Evolutionary conservation across 2,888 invertebrate genomes (phyloP).

Genomic region (Euclidia mi): DNA sequence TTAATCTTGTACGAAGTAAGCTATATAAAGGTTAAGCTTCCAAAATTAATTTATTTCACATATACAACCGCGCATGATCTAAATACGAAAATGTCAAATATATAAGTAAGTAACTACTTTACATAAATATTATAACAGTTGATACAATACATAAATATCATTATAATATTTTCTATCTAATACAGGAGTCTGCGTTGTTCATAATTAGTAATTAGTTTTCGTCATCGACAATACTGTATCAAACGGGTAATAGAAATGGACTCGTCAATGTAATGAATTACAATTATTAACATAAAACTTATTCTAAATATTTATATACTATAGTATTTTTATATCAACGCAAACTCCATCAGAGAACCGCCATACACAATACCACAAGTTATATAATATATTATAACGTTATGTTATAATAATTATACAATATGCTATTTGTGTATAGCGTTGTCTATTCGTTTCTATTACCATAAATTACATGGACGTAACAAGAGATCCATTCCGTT

Average conservation of each 20-base stretch:
- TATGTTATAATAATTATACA: background rate
- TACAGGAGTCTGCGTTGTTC: slow-evolving; percentile 33
- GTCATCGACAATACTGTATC: slow-evolving; percentile 22
- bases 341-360: slow-evolving; percentile 35
- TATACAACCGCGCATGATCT: slow-evolving; percentile 23
- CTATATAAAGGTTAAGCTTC: slow-evolving; percentile 27
- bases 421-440: slow-evolving; percentile 20
- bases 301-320: slow-evolving; percentile 11
- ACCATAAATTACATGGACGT: slow-evolving; percentile 63
- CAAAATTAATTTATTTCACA: slow-evolving; percentile 21
- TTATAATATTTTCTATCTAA: slow-evolving; percentile 41
- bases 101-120: slow-evolving; percentile 2
- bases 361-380: slow-evolving; percentile 13
- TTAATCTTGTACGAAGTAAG: slow-evolving; percentile 21
- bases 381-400: background rate
- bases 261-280: slow-evolving; percentile 13
- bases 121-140: slow-evolving; percentile 13
- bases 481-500: slow-evolving; percentile 65
- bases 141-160: slow-evolving; percentile 45
- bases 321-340: slow-evolving; percentile 22
- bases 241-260: slow-evolving; percentile 30
- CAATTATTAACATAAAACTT: slow-evolving; percentile 13
- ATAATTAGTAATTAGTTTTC: background rate
- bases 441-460: slow-evolving; percentile 5
- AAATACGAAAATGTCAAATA: slow-evolving; percentile 12